A percentile compares a stretch with the other conserved stretches of the same genome.
phyloP scores from a whole-genome alignment of 2,113 vertebrate species.

The Hypomesus transpacificus region DNA sequence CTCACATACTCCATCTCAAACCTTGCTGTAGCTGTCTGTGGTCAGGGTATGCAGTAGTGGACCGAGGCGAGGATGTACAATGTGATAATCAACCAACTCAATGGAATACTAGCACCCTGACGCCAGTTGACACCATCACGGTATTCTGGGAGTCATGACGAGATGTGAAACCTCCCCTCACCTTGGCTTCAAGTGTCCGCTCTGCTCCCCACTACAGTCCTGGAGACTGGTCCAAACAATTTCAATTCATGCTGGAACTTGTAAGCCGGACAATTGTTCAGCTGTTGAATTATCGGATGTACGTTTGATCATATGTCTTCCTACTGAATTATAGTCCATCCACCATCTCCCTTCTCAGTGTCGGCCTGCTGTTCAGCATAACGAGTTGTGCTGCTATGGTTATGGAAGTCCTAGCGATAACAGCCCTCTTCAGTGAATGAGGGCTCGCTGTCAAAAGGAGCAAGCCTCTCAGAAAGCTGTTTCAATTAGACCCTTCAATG shows the following conservation, averaged over 20 bases:
- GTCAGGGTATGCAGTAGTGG: not conserved
- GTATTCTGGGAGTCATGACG: constrained; percentile 20
- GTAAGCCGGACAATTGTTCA: too few relatives aligned
- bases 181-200: constrained; percentile 13
- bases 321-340: not conserved
- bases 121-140: constrained; percentile 12
- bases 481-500: constrained; percentile 30
- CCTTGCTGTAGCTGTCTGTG: too few relatives aligned
- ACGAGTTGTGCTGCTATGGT: not conserved
- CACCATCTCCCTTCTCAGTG: not conserved
- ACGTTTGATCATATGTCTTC: not conserved
- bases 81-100: constrained; percentile 12
- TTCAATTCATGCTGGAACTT: not conserved
- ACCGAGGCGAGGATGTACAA: not conserved
- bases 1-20: too few relatives aligned
- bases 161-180: constrained; percentile 24
- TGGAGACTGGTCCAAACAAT: not conserved
- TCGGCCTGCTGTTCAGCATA: not conserved
- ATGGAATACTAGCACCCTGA: constrained; percentile 28
- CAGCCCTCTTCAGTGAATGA: constrained; percentile 5
- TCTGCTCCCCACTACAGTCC: not conserved
- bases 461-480: constrained; percentile 15
- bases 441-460: constrained; percentile 4
- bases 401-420: constrained; percentile 2
- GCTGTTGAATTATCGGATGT: not conserved